Evolutionary conservation across 2,888 invertebrate genomes (phyloP).

Genomic region (Alcis repandata): DNA sequence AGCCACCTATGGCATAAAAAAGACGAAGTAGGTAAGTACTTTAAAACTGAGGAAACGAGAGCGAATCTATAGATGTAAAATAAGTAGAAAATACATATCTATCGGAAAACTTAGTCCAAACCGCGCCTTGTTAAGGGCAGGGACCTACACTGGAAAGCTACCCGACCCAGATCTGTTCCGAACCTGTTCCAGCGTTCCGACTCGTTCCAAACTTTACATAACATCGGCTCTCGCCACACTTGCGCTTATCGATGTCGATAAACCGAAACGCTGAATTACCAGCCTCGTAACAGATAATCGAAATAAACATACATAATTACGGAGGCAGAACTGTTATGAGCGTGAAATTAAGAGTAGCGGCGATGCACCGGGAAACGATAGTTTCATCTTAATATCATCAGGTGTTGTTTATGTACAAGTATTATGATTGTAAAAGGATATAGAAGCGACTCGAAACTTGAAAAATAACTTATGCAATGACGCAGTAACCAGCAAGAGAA

Average conservation of each 20-base stretch:
- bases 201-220: conserved; percentile 57
- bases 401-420: neutral
- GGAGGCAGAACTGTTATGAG: conserved; percentile 21
- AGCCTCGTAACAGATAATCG: conserved; percentile 31
- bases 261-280: conserved; percentile 20
- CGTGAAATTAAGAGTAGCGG: conserved; percentile 16
- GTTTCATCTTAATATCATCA: neutral
- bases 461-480: no score
- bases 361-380: neutral
- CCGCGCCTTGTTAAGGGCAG: conserved; percentile 53
- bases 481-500: neutral
- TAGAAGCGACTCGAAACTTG: neutral
- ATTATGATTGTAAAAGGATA: neutral
- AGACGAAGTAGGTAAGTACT: no score
- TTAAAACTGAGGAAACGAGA: no score
- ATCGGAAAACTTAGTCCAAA: neutral
- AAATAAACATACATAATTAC: conserved; percentile 22
- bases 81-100: neutral
- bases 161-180: conserved; percentile 71
- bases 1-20: no score
- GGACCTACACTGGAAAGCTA: conserved; percentile 70
- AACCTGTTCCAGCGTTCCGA: conserved; percentile 50
- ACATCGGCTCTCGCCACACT: conserved; percentile 59
- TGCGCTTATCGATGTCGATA: conserved; percentile 40
- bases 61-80: neutral